Conservation (phyloP, 2,888 invertebrate genomes). For the Sinodicranocentrus sp. region DNA sequence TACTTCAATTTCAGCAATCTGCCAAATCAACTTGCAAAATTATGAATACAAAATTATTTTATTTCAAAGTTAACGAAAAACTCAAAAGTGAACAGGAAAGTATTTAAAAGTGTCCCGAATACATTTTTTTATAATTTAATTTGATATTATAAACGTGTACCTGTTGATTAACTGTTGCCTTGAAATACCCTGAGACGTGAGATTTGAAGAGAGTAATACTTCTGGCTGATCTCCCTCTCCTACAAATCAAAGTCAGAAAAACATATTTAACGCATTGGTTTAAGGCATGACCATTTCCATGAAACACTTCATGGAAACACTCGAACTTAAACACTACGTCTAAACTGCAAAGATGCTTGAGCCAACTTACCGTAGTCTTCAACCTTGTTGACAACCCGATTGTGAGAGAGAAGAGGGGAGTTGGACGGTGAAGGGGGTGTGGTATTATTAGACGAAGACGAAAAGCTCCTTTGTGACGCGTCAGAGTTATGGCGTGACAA, state of each 20-base stretch:
- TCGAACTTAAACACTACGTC: neutral
- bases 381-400: constrained; percentile 75
- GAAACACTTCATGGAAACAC: no score
- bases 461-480: constrained; percentile 76
- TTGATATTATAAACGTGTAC: no score
- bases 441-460: constrained; percentile 77
- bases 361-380: constrained; percentile 75
- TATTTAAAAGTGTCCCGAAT: no score
- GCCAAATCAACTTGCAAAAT: no score
- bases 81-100: no score
- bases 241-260: neutral
- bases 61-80: no score
- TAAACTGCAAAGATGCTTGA: neutral
- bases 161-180: constrained; percentile 77
- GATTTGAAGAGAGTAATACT: constrained; percentile 76
- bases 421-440: constrained; percentile 77
- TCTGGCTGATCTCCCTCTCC: constrained; percentile 76
- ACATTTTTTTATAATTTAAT: no score
- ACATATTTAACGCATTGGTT: neutral
- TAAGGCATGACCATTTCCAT: no score
- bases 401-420: constrained; percentile 76
- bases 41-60: no score
- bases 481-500: constrained; percentile 76
- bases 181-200: constrained; percentile 76
- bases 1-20: no score